phyloP scores from a whole-genome alignment of 53 echinoderm and acorn worm species.

The Echinarachnius parma region DNA sequence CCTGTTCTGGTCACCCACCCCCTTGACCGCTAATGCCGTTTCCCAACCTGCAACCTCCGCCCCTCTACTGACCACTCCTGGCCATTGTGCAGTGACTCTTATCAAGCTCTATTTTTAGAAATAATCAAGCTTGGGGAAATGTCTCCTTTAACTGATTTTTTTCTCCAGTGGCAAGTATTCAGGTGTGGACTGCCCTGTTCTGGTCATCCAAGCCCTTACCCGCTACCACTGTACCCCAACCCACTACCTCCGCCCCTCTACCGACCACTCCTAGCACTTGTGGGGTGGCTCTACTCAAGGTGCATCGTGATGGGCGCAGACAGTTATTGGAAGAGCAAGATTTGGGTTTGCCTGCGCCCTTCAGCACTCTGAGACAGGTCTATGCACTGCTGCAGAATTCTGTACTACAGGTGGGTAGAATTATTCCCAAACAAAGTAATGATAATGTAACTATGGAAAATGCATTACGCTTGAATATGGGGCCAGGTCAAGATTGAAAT shows the following conservation, averaged over 20 bases:
- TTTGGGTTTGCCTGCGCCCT: constrained; percentile 17
- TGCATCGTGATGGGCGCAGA: constrained; percentile 2
- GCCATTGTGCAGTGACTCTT: neutral
- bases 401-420: constrained; percentile 36
- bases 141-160: neutral
- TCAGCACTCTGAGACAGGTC: constrained; percentile 8
- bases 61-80: neutral
- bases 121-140: no score
- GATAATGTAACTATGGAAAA: no score
- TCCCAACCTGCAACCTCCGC: neutral
- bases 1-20: constrained; percentile 2
- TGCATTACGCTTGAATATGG: no score
- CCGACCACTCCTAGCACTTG: neutral
- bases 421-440: no score
- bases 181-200: constrained; percentile 37
- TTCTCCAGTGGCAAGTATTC: constrained; percentile 19
- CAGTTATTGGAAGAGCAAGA: constrained; percentile 30
- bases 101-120: no score
- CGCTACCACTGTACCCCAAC: neutral
- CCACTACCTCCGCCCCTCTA: neutral
- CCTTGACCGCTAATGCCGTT: neutral
- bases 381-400: constrained; percentile 27
- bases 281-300: constrained; percentile 14
- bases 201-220: neutral
- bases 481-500: no score